Conservation (phyloP, 2,113 vertebrate genomes). For the Chlorodrepanis virens region DNA sequence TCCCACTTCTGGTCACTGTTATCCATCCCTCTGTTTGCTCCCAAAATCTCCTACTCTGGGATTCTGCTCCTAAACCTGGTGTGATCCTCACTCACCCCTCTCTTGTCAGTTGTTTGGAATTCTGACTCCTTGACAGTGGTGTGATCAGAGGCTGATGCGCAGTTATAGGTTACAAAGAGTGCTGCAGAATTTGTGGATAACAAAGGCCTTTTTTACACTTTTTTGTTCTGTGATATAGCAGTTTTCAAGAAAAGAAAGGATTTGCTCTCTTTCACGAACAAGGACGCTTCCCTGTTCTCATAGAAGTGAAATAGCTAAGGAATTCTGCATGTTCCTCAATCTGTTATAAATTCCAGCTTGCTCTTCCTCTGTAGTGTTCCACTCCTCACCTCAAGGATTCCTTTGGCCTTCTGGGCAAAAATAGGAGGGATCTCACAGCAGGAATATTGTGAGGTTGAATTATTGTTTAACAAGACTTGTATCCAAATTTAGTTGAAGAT, state of each 20-base stretch:
- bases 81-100: background rate
- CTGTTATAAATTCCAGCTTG: accelerated
- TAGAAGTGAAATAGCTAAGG: accelerated
- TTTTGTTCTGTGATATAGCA: background rate
- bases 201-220: background rate
- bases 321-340: background rate
- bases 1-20: background rate
- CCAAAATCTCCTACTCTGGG: background rate
- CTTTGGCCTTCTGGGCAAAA: background rate
- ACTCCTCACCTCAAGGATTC: background rate
- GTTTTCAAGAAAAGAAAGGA: background rate
- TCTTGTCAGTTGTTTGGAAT: background rate
- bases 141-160: background rate
- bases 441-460: background rate
- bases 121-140: background rate
- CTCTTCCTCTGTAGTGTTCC: background rate
- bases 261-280: accelerated
- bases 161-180: background rate
- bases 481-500: background rate
- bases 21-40: background rate
- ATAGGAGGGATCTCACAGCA: background rate
- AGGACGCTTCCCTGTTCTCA: background rate
- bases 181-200: background rate
- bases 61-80: background rate
- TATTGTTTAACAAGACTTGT: background rate